Evolutionary conservation across 2,113 vertebrate species (phyloP).

Genomic region (Oryzias curvinotus): DNA sequence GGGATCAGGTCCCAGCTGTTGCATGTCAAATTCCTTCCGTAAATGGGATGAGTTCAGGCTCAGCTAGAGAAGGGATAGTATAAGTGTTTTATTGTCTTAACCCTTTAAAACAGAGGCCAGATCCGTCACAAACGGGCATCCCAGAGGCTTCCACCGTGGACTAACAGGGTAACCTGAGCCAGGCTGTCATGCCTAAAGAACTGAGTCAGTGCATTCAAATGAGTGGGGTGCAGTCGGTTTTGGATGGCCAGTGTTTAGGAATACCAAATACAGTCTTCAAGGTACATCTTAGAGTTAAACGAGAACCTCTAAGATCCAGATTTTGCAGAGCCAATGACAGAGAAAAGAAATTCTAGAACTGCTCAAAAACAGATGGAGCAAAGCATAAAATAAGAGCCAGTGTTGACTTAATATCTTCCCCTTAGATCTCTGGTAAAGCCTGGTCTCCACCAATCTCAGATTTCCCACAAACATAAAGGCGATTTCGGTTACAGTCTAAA

Average conservation of each 20-base stretch:
- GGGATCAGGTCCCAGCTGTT: constrained; percentile 67
- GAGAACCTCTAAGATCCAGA: background rate
- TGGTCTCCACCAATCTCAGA: constrained; percentile 60
- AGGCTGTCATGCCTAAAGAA: constrained; percentile 6
- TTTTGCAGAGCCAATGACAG: background rate
- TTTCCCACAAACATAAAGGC: constrained; percentile 78
- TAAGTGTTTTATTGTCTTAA: constrained; percentile 66
- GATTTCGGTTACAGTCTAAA: constrained; percentile 50
- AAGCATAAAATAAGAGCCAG: constrained; percentile 11
- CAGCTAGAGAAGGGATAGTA: constrained; percentile 56
- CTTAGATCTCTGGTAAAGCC: constrained; percentile 69
- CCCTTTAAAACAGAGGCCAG: constrained; percentile 26
- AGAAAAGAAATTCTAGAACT: background rate
- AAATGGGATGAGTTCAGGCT: constrained; percentile 56
- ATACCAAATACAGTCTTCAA: background rate
- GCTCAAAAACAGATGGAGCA: constrained; percentile 14
- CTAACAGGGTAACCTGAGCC: constrained; percentile 34
- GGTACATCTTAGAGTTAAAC: background rate
- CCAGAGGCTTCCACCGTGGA: constrained; percentile 24
- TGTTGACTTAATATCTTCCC: constrained; percentile 60
- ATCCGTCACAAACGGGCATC: constrained; percentile 17
- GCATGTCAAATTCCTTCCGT: constrained; percentile 69
- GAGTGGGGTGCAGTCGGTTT: background rate
- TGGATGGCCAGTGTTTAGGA: background rate
- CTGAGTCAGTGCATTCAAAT: constrained; percentile 5